These are phyloP conservation scores for Dendronephthya gigantea DNA, from an alignment of 64 coral and sea anemone genomes.

Conservation along the genomic window DNA sequence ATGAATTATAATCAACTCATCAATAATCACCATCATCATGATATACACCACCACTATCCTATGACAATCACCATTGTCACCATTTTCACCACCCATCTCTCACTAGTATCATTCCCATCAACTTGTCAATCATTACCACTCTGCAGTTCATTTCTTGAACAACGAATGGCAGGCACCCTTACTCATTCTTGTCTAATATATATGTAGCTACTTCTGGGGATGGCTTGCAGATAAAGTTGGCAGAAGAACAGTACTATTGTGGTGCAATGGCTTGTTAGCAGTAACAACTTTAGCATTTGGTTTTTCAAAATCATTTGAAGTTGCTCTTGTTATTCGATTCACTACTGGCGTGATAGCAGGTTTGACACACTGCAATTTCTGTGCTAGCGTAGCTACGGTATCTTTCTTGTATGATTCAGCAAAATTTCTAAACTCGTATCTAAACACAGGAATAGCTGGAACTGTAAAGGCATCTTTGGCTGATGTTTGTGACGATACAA, in stretches of 20 bases:
- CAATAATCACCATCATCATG: background rate
- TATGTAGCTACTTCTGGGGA: slow-evolving; percentile 56
- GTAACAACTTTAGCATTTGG: slow-evolving; percentile 32
- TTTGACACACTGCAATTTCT: background rate
- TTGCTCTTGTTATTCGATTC: slow-evolving; percentile 41
- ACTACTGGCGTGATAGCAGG: slow-evolving; percentile 34
- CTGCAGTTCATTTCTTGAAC: no score
- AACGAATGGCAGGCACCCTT: background rate
- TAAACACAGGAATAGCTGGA: slow-evolving; percentile 20
- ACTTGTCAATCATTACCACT: no score
- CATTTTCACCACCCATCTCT: background rate
- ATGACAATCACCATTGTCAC: background rate
- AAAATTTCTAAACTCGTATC: background rate
- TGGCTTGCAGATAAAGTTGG: slow-evolving; percentile 55
- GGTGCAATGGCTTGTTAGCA: background rate
- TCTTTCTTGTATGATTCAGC: background rate
- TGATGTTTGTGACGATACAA: slow-evolving; percentile 47
- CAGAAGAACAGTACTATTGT: slow-evolving; percentile 13
- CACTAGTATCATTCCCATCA: no score
- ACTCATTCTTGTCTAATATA: no score
- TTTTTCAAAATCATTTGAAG: slow-evolving; percentile 13
- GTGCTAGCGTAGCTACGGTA: background rate
- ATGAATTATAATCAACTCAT: no score
- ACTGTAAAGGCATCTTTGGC: slow-evolving; percentile 36
- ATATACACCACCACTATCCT: no score